phyloP scores from a whole-genome alignment of 2,888 invertebrate genomes.

The Arrhopalites spinosus region DNA sequence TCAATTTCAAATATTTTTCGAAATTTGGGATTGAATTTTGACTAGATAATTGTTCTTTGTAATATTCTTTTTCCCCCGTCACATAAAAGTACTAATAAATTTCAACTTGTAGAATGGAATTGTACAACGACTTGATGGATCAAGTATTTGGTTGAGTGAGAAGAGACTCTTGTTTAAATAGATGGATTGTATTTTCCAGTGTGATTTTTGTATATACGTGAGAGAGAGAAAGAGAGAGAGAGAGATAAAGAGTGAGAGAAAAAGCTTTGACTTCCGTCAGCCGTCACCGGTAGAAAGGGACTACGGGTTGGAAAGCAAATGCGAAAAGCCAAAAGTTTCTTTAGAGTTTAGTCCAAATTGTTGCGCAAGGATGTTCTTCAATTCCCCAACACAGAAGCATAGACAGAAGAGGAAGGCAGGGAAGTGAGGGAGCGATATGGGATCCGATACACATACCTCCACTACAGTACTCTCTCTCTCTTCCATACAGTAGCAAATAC shows the following conservation, averaged over 20 bases:
- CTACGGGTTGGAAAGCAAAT: conserved; percentile 54
- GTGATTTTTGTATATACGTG: neutral
- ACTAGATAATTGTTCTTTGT: too few species aligned
- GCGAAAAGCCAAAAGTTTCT: conserved; percentile 56
- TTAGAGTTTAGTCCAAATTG: conserved; percentile 53
- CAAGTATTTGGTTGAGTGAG: too few species aligned
- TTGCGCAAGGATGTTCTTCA: conserved; percentile 55
- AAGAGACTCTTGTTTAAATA: too few species aligned
- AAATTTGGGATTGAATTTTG: too few species aligned
- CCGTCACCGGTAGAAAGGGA: conserved; percentile 55
- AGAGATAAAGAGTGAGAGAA: neutral
- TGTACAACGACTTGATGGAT: too few species aligned
- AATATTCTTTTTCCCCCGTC: too few species aligned
- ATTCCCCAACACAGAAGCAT: conserved; percentile 21
- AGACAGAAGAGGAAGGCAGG: neutral
- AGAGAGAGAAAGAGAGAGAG: conserved; percentile 3
- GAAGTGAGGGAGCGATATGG: conserved; percentile 19
- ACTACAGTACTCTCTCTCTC: conserved; percentile 13
- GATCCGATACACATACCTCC: conserved; percentile 21
- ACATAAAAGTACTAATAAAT: too few species aligned
- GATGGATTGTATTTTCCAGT: neutral
- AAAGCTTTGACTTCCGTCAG: conserved; percentile 51
- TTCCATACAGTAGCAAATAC: neutral
- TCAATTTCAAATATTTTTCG: too few species aligned
- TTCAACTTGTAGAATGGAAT: too few species aligned